Conservation (phyloP, 2,888 invertebrate genomes). For the Eucera pruinosa region DNA sequence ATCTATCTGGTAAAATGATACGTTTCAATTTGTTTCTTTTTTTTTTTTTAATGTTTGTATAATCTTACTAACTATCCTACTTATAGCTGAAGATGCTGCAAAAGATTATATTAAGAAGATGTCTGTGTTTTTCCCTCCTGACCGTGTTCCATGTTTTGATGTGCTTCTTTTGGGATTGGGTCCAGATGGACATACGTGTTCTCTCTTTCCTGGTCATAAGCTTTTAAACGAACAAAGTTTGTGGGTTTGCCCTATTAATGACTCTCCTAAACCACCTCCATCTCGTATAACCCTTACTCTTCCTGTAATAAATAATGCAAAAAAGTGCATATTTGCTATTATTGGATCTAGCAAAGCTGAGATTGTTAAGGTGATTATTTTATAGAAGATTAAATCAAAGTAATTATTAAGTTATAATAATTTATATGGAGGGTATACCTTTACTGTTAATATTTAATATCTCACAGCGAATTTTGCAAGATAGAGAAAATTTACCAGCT, state of each 20-base stretch:
- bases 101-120: slow-evolving; percentile 90
- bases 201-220: slow-evolving; percentile 94
- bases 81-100: slow-evolving; percentile 90
- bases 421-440: not conserved
- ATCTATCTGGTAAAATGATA: slow-evolving; percentile 87
- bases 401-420: not conserved
- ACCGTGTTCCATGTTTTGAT: slow-evolving; percentile 91
- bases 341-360: slow-evolving; percentile 94
- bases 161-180: slow-evolving; percentile 97
- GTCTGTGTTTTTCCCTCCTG: slow-evolving; percentile 86
- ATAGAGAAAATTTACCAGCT: slow-evolving; percentile 92
- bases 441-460: slow-evolving; percentile 40
- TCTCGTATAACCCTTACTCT: slow-evolving; percentile 95
- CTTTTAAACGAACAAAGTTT: slow-evolving; percentile 87
- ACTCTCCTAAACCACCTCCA: slow-evolving; percentile 98
- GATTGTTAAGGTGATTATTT: slow-evolving; percentile 90
- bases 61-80: slow-evolving; percentile 24
- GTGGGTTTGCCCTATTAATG: slow-evolving; percentile 93
- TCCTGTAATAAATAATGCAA: slow-evolving; percentile 94
- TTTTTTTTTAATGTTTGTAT: not conserved
- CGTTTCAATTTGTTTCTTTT: not conserved
- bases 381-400: not conserved
- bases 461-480: slow-evolving; percentile 91
- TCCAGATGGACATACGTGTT: slow-evolving; percentile 99
- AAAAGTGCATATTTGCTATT: slow-evolving; percentile 92